Conservation (phyloP, 2,888 invertebrate species). For the Dynastes grantii region DNA sequence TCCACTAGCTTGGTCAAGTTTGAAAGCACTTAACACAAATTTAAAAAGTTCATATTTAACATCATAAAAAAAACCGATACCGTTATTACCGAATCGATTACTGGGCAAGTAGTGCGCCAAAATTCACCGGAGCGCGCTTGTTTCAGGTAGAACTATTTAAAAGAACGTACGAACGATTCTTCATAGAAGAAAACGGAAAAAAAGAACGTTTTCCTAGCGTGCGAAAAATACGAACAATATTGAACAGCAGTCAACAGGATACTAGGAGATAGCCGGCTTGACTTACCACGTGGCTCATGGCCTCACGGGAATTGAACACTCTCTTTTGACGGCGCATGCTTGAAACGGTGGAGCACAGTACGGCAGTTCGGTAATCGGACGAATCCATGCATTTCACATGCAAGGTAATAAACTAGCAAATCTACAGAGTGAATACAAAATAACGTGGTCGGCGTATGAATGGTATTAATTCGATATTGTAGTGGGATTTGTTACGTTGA, state of each 20-base stretch:
- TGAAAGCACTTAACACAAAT: constrained; percentile 18
- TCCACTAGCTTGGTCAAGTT: constrained; percentile 5
- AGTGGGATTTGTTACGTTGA: background rate
- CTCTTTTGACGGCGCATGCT: constrained; percentile 57
- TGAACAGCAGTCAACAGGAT: constrained; percentile 44
- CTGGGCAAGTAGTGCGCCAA: background rate
- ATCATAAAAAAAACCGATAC: background rate
- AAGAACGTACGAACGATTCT: background rate
- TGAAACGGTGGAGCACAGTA: background rate
- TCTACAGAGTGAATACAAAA: constrained; percentile 2
- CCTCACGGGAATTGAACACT: constrained; percentile 51
- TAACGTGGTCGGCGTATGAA: constrained; percentile 11
- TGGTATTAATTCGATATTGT: constrained; percentile 5
- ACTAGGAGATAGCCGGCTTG: constrained; percentile 51
- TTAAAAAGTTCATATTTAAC: background rate
- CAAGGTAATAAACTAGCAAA: constrained; percentile 29
- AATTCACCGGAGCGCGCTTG: background rate
- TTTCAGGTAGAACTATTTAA: constrained; percentile 1
- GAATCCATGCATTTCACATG: constrained; percentile 37
- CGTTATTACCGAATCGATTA: constrained; percentile 13
- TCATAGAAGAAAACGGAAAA: constrained; percentile 1
- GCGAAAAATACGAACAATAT: constrained; percentile 48
- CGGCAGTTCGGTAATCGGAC: constrained; percentile 5
- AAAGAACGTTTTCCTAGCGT: background rate
- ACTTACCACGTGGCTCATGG: constrained; percentile 53